These are phyloP conservation scores for Chymomyza amoena DNA, from an alignment of 2,888 invertebrate genomes.

Conservation along the genomic window DNA sequence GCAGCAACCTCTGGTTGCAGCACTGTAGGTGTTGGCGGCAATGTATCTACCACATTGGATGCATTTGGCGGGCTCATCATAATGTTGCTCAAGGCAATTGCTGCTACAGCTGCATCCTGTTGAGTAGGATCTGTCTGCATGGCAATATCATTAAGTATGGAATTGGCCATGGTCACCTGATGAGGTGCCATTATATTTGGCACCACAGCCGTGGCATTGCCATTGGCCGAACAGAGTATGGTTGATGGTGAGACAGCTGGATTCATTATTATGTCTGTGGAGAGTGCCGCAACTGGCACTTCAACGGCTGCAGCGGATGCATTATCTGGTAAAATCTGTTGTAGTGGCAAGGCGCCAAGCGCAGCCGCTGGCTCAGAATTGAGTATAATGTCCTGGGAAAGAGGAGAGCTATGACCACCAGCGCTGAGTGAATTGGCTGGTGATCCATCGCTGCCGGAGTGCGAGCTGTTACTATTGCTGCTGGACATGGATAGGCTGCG, in stretches of 20 bases:
- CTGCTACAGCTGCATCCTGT: constrained; percentile 74
- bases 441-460: constrained; percentile 59
- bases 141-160: constrained; percentile 76
- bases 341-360: constrained; percentile 68
- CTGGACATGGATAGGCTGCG: constrained; percentile 78
- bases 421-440: constrained; percentile 61
- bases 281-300: constrained; percentile 45
- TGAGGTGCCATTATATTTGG: constrained; percentile 76
- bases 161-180: constrained; percentile 76
- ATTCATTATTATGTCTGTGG: constrained; percentile 82
- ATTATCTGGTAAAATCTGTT: constrained; percentile 59
- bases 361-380: constrained; percentile 77
- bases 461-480: constrained; percentile 61
- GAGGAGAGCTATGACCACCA: constrained; percentile 65
- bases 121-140: constrained; percentile 75
- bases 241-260: constrained; percentile 82
- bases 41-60: constrained; percentile 45
- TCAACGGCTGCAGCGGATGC: constrained; percentile 51
- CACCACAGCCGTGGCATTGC: constrained; percentile 72
- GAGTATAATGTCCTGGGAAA: constrained; percentile 78
- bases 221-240: constrained; percentile 80
- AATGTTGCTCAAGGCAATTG: constrained; percentile 76
- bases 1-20: constrained; percentile 74
- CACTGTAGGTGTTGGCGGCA: constrained; percentile 62
- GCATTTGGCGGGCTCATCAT: constrained; percentile 75